Evolutionary conservation across 2,113 vertebrate species (phyloP).

Genomic region (Geothlypis trichas): DNA sequence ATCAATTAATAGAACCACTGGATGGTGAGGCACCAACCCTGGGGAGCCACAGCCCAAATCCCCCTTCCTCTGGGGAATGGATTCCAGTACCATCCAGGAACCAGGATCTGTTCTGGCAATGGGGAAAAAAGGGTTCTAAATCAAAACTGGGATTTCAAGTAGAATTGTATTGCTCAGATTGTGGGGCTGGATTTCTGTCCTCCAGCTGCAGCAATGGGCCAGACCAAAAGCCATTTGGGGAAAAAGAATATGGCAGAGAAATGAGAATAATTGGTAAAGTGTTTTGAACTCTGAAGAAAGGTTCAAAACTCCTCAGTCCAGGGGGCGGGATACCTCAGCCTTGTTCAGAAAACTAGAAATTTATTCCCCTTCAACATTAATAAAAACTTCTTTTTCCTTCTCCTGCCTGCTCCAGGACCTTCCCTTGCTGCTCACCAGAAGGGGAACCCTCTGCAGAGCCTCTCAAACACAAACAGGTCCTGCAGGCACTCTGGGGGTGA

Average conservation of each 20-base stretch:
- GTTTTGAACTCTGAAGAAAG: neutral
- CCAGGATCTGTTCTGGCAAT: neutral
- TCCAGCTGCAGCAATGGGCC: accelerated
- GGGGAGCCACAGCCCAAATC: neutral
- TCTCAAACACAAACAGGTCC: neutral
- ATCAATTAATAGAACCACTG: neutral
- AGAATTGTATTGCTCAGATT: neutral
- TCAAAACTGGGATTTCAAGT: neutral
- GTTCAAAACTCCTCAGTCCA: neutral
- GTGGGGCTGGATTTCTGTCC: neutral
- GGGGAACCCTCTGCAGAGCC: neutral
- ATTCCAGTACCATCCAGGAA: neutral
- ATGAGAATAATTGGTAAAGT: neutral
- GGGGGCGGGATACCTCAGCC: neutral
- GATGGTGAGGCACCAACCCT: neutral
- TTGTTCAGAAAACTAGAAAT: neutral
- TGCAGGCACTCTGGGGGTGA: neutral
- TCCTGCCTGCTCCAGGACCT: neutral
- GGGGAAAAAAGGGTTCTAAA: neutral
- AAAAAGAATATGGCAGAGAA: neutral
- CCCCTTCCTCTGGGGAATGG: neutral
- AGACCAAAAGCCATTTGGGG: neutral
- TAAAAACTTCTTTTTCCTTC: neutral
- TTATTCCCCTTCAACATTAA: neutral
- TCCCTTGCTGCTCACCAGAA: neutral